phyloP scores from a whole-genome alignment of 2,888 invertebrate species.

The Cacoxenus indagator region DNA sequence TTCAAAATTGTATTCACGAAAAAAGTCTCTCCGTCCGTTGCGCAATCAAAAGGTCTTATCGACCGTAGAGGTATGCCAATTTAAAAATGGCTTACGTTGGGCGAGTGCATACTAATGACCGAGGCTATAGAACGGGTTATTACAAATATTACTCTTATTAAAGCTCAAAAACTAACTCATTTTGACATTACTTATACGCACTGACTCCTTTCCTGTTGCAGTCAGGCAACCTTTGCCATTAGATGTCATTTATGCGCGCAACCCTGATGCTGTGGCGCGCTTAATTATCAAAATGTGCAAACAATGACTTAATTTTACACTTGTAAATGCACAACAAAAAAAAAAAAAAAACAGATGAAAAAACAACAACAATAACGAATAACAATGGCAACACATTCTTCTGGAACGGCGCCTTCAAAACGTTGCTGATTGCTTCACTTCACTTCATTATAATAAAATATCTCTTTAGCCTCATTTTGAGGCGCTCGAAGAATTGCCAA shows the following conservation, averaged over 20 bases:
- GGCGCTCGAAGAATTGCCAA: conserved; percentile 43
- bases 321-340: conserved; percentile 38
- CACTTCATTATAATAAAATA: conserved; percentile 56
- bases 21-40: too few relatives aligned
- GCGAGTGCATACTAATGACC: too few relatives aligned
- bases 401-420: conserved; percentile 28
- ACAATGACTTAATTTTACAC: conserved; percentile 55
- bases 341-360: conserved; percentile 32
- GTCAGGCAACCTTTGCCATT: conserved; percentile 17
- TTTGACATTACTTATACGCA: too few relatives aligned
- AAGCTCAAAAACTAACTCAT: too few relatives aligned
- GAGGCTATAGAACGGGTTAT: too few relatives aligned
- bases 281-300: conserved; percentile 54
- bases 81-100: too few relatives aligned
- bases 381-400: conserved; percentile 9
- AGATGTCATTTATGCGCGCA: neutral
- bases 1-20: too few relatives aligned
- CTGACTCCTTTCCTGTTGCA: too few relatives aligned
- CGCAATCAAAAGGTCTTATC: too few relatives aligned
- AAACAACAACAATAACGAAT: conserved; percentile 6
- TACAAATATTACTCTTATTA: too few relatives aligned
- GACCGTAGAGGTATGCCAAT: too few relatives aligned
- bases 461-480: conserved; percentile 55
- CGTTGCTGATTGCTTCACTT: neutral
- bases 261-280: conserved; percentile 24